Base-by-base conservation (phyloP, 2,888 invertebrate species). In the Heliconius erato region DNA sequence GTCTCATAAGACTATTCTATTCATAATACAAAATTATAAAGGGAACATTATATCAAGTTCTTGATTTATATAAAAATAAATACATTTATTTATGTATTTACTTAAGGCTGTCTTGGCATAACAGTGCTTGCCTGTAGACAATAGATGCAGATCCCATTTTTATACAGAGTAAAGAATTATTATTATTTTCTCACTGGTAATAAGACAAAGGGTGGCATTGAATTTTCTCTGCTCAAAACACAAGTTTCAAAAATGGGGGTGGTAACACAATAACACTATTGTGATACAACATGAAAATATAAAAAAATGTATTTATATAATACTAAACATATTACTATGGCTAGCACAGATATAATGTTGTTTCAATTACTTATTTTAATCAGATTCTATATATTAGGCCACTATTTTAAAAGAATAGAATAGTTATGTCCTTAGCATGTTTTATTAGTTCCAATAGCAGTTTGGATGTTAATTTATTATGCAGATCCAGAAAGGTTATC, bases 1-100 rank as follows among this genome's bases (percentile, higher is more conserved):
- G 85, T 83, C 79, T 85, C 71, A 65, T 28, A 35, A 84, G 85
- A 89, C 89, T 90, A 91, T 91, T 92, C 90, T 91, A 90, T 91
- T 90, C 88, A 63, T 9, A 63, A 32, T 74, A 28, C 44, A 80
- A 67, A 80, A 72, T 68, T 49, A 12, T 49, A 78, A 26, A 40
- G 4, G 16, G n/a, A 49, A 67, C 23, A 40, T 67, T 78, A 28
- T 65, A 65, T 28, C 49, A 32, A 74, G 23, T 11, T 74, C 19
- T 16, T 78, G 23, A 26, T n/a, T 23, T 59, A 28, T 16, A 40
- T 63, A 69, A 49, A 32, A 54, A 26, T 16, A 26, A 44, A 23
- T 26, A 35, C 9, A 28, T 35, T 78, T 54, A 54, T 23, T 2
- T 54, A 54, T 54, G 2, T 54, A 54, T 54, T 54, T 19, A 54